Evolutionary conservation across 2,113 vertebrate genomes (phyloP), one percentile per base, ranked within the genome.

Genomic region (Emydocephalus ijimae): DNA sequence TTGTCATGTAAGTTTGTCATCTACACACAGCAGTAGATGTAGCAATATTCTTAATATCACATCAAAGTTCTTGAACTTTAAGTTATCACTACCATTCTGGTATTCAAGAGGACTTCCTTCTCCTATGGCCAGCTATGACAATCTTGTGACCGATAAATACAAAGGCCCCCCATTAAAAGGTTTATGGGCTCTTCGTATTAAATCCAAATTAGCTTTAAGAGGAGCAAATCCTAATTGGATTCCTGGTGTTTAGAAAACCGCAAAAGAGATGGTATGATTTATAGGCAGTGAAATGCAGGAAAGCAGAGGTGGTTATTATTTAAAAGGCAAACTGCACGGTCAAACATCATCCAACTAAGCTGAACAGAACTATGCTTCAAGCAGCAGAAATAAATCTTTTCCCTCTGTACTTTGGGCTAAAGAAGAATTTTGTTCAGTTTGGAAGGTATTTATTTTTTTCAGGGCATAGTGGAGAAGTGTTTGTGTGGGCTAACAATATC

Each of bases 171-270:
- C 55, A 24, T 56, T 57, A 87, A 26, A 85, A 20, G 24, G 39
- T n/a, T 92, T 86, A 92, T 18, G 6, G 57, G n/a, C 39, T 88
- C 43, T 15, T 7, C 88, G 85, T 64, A 92, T 52, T 52, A 64
- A 92, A 92, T 88, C 57, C 86, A 64, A 69, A 88, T 92, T 86
- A 24, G 45, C n/a, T 54, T 59, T 88, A 69, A 26, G 85, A 39
- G 3, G 20, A 92, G 48, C 29, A 61, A 24, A 54, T 92, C 87
- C 85, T 88, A 88, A 64, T 69, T 69, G 50, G 57, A 48, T 43
- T 39, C 48, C 34, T 34, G 56, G 91, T 64, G 48, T 54, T 48
- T 56, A 59, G 34, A 88, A 92, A 61, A 85, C 91, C 3, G 26
- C 64, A 48, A 34, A 52, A 50, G 45, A 64, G 55, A 61, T 52